Evolutionary conservation across 2,888 invertebrate species (phyloP).

Genomic region (Linnaemya tessellans): DNA sequence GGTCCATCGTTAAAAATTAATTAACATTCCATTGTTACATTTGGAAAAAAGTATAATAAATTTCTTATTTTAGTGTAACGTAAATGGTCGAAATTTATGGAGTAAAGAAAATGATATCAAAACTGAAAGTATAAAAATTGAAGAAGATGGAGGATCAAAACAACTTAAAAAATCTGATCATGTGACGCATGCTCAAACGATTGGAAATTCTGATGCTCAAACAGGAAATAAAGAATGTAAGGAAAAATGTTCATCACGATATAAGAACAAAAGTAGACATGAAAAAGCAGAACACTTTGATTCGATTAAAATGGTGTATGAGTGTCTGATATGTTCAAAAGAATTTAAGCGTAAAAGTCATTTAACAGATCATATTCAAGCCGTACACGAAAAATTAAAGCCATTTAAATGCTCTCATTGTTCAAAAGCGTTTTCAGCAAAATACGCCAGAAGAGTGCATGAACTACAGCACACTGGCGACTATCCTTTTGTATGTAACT

Average conservation of each 20-base stretch:
- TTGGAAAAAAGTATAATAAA: neutral
- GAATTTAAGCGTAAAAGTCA: slow-evolving; percentile 66
- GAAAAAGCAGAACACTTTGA: slow-evolving; percentile 45
- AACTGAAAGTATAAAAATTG: neutral
- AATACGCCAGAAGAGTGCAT: slow-evolving; percentile 57
- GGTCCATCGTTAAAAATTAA: neutral
- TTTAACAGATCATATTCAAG: slow-evolving; percentile 57
- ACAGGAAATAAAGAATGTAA: slow-evolving; percentile 30
- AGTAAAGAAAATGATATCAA: neutral
- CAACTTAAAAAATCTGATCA: neutral
- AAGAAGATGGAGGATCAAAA: neutral
- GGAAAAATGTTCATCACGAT: slow-evolving; percentile 24
- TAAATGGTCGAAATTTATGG: neutral
- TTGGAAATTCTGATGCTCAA: neutral
- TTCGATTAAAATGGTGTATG: neutral
- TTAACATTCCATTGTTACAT: neutral
- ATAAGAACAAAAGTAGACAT: slow-evolving; percentile 41
- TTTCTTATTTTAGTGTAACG: slow-evolving; percentile 24
- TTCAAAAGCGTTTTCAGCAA: slow-evolving; percentile 52
- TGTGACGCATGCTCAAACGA: neutral
- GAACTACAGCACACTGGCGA: slow-evolving; percentile 67
- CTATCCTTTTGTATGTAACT: slow-evolving; percentile 59
- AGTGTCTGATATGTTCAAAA: slow-evolving; percentile 58
- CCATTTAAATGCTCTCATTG: slow-evolving; percentile 68
- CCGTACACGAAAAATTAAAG: slow-evolving; percentile 65